phyloP scores from a whole-genome alignment of 2,113 vertebrate species.

The Pelecanoides urinatrix region DNA sequence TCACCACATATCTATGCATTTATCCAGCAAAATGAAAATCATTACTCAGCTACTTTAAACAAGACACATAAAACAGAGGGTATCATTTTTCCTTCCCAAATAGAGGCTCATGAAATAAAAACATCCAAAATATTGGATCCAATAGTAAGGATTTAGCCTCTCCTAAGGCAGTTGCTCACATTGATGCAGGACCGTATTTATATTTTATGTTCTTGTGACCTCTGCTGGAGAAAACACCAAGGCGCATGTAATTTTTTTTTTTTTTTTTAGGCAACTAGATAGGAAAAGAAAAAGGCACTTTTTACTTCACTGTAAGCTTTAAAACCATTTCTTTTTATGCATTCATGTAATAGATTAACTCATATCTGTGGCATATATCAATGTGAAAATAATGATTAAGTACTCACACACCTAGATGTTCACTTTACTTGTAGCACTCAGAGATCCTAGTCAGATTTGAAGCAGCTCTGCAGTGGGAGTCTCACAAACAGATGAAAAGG shows the following conservation, averaged over 20 bases:
- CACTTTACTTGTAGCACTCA: neutral
- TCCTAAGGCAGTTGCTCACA: neutral
- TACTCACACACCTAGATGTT: neutral
- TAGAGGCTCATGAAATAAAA: neutral
- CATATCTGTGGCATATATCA: neutral
- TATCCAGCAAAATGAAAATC: neutral
- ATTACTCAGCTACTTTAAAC: neutral
- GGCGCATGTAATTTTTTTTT: neutral
- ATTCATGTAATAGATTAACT: neutral
- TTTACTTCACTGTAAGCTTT: neutral
- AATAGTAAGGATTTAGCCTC: neutral
- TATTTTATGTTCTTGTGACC: conserved; percentile 6
- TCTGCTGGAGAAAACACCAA: conserved; percentile 28
- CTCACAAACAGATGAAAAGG: neutral
- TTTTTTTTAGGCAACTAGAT: neutral
- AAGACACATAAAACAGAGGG: fast-evolving
- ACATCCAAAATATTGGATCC: no score
- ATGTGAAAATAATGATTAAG: neutral
- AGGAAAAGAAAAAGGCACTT: neutral
- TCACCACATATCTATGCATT: neutral
- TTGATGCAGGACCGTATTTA: neutral
- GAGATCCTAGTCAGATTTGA: neutral
- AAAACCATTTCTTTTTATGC: neutral
- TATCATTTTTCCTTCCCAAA: neutral
- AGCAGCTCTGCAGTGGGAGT: neutral